A percentile compares a stretch with the other conserved stretches of the same genome.
Evolutionary conservation across 2,888 invertebrate genomes (phyloP).

Genomic region (Harpagoxenus sublaevis): DNA sequence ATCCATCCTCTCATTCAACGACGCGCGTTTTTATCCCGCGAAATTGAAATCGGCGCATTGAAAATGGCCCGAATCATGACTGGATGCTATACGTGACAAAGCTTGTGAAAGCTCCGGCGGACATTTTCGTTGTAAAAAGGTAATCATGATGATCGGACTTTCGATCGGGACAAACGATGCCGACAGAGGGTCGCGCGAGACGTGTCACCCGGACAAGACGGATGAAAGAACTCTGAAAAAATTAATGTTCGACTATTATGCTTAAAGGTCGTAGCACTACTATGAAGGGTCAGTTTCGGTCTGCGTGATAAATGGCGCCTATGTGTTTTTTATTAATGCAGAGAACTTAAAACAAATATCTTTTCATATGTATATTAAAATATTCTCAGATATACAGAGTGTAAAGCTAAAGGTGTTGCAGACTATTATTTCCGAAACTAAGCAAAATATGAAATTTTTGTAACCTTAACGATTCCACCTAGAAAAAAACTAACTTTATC

Average conservation of each 20-base stretch:
- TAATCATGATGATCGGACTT: conserved; percentile 45
- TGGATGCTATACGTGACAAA: conserved; percentile 45
- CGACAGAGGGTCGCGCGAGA: background rate
- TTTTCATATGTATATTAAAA: background rate
- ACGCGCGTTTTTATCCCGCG: conserved; percentile 50
- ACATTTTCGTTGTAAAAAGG: conserved; percentile 34
- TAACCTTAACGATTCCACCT: too few relatives aligned
- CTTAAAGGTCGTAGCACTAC: background rate
- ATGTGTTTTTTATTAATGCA: background rate
- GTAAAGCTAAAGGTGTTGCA: too few relatives aligned
- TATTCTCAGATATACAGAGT: background rate
- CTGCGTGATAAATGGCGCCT: background rate
- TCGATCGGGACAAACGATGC: conserved; percentile 26
- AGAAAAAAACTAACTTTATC: too few relatives aligned
- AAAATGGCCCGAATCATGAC: conserved; percentile 28
- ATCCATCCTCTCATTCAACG: conserved; percentile 43
- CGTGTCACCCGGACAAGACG: background rate
- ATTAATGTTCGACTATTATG: conserved; percentile 28
- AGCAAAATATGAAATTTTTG: too few relatives aligned
- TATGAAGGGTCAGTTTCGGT: background rate
- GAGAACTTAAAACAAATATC: background rate
- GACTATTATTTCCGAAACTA: too few relatives aligned
- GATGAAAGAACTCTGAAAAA: conserved; percentile 19
- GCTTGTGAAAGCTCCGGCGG: conserved; percentile 32
- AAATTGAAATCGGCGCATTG: conserved; percentile 55